Evolutionary conservation across 2,797 vertebrate species (phyloP), one percentile per base, ranked within the genome.

Genomic region (Rhinatrema bivittatum): DNA sequence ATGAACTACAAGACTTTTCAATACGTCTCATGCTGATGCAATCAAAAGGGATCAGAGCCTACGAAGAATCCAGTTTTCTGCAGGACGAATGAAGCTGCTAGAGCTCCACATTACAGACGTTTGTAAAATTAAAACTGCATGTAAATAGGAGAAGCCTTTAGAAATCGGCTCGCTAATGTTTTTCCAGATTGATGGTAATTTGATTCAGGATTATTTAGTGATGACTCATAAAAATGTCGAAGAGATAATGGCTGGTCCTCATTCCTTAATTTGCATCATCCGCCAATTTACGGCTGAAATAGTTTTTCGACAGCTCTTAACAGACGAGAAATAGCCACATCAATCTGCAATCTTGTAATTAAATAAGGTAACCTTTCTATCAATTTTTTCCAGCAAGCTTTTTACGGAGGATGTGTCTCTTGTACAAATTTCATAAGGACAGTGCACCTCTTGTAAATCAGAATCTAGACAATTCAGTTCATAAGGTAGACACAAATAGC

Each of bases 161-260:
- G 12, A 26, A 24, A 3, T 10, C 9, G 38, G 22, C 16, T 36
- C 43, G 16, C 37, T 11, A 42, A n/a, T n/a, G n/a, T n/a, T n/a
- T n/a, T 44, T 2, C 0, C 36, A 46, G 26, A 49, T 17, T 0
- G 11, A 36, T 17, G 28, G 16, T 18, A 41, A 62, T 39, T 45
- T 50, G 41, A 63, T 45, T 46, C 10, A 5, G 28, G 21, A 62
- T 50, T 25, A 36, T 36, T 51, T 21, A 26, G 21, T 26, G 36
- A 39, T 1, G 5, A 40, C 28, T 56, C 48, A 10, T 18, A 9
- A 17, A 26, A 29, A 31, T 21, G 38, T 21, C 46, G 38, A 32
- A 6, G 29, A 50, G 46, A 48, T 44, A 58, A 41, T 11, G 20
- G 20, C 13, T 56, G 29, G 34, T 20, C 29, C 6, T 35, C 20